Conservation (phyloP, 35 echinoderm and acorn worm genomes). For the Ophioderma brevispina region DNA sequence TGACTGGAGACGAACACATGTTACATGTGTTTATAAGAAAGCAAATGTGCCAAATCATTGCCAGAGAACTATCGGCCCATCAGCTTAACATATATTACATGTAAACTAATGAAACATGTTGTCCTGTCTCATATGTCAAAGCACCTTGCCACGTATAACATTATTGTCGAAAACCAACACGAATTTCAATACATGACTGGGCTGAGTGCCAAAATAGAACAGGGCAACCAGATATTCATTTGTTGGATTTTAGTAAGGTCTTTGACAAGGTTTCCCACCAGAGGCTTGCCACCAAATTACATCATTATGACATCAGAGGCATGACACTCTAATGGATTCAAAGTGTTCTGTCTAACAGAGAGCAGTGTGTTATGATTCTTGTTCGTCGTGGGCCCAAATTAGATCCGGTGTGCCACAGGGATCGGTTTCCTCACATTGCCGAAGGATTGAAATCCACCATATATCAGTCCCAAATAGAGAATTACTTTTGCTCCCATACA, state of each 20-base stretch:
- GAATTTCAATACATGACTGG: neutral
- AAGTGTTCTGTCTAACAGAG: neutral
- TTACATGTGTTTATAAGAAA: neutral
- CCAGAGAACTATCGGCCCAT: too few relatives aligned
- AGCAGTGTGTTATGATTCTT: too few relatives aligned
- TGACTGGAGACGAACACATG: neutral
- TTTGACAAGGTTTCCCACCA: too few relatives aligned
- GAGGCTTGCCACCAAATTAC: too few relatives aligned
- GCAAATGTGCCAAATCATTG: neutral
- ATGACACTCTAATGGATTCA: neutral
- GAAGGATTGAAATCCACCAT: too few relatives aligned
- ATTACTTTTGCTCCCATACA: too few relatives aligned
- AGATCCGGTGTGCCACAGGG: neutral
- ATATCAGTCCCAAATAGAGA: too few relatives aligned
- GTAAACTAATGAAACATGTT: neutral
- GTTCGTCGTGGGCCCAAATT: neutral
- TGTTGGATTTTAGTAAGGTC: too few relatives aligned
- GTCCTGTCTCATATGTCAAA: neutral
- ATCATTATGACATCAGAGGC: too few relatives aligned
- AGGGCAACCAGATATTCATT: neutral
- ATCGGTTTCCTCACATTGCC: too few relatives aligned
- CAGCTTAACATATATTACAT: neutral
- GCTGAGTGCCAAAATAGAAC: neutral
- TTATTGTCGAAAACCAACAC: too few relatives aligned
- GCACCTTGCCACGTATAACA: too few relatives aligned